These are phyloP conservation scores for Cephalotes varians DNA, from an alignment of 2,888 invertebrate genomes.

Conservation along the genomic window DNA sequence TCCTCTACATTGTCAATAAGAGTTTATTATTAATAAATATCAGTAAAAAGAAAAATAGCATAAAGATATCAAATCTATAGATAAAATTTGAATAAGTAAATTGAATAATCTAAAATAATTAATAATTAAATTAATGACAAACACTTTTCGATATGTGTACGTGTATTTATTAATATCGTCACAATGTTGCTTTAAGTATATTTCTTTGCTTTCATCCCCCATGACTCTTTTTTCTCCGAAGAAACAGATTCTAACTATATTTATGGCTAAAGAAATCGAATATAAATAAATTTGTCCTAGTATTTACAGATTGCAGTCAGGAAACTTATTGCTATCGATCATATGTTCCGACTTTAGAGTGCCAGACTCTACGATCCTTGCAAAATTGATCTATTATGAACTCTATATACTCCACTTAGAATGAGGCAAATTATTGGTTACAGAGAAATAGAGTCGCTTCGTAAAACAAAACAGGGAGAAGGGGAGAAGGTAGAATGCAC, in stretches of 20 bases:
- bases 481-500: not conserved
- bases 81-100: slow-evolving; percentile 1
- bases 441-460: slow-evolving; percentile 41
- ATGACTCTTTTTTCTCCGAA: slow-evolving; percentile 19
- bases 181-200: slow-evolving; percentile 52
- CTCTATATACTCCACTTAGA: slow-evolving; percentile 19
- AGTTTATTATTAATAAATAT: not conserved
- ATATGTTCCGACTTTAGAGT: slow-evolving; percentile 67
- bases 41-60: not conserved
- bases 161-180: slow-evolving; percentile 55
- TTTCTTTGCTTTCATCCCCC: slow-evolving; percentile 5
- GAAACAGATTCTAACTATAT: slow-evolving; percentile 31
- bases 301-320: slow-evolving; percentile 63
- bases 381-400: slow-evolving; percentile 40
- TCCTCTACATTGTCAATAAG: not conserved
- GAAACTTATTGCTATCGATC: slow-evolving; percentile 69
- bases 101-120: not conserved
- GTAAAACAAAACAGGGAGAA: not conserved
- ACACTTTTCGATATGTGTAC: slow-evolving; percentile 57
- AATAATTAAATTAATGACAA: slow-evolving; percentile 47
- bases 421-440: slow-evolving; percentile 55
- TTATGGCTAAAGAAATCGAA: slow-evolving; percentile 42
- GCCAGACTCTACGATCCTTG: slow-evolving; percentile 67
- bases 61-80: slow-evolving; percentile 31
- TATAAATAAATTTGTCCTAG: slow-evolving; percentile 78